Evolutionary conservation across 2,888 invertebrate species (phyloP), one percentile per base, ranked within the genome.

Genomic region (Drosophila pullipes): DNA sequence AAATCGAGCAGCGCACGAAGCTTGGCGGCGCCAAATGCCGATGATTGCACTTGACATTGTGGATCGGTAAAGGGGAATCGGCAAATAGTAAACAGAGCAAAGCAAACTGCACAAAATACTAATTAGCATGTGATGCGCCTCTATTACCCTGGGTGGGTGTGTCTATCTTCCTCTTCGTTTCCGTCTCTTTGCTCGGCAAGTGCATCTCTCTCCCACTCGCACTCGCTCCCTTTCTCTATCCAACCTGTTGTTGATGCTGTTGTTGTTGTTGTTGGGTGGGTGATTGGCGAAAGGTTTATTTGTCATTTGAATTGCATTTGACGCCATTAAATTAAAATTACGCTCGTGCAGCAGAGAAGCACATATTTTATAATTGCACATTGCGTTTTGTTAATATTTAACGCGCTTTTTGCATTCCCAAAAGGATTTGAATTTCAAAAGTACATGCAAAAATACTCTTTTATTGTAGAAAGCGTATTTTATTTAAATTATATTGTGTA

Each of bases 271-370:
- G 4, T 47, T 47, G 4, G 61, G 37, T 49, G 69, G 58, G 33
- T 65, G 52, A 50, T 35, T 71, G 87, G 89, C 90, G 89, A 90
- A 89, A 90, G 84, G 78, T 90, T 87, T 89, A 83, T 85, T 86
- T 88, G 82, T 78, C 73, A 77, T 65, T 70, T 71, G 16, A 33
- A 52, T 47, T 71, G 76, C 82, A 72, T 53, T 75, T 78, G 76
- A 72, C 81, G 81, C 81, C 72, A 76, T 74, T 75, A 74, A 72
- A 60, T 25, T 52, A 62, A 60, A 81, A 61, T 73, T 88, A 74
- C 71, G 66, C 69, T 63, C 30, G 49, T 37, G 35, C 49, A 31
- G 33, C 62, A 44, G n/a, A 25, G 9, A 39, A 28, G 37, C 9
- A 22, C 49, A 39, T 35, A 53, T 41, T 72, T 83, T 82, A 41